Evolutionary conservation across 2,888 invertebrate genomes (phyloP).

Genomic region (Acleris holmiana): DNA sequence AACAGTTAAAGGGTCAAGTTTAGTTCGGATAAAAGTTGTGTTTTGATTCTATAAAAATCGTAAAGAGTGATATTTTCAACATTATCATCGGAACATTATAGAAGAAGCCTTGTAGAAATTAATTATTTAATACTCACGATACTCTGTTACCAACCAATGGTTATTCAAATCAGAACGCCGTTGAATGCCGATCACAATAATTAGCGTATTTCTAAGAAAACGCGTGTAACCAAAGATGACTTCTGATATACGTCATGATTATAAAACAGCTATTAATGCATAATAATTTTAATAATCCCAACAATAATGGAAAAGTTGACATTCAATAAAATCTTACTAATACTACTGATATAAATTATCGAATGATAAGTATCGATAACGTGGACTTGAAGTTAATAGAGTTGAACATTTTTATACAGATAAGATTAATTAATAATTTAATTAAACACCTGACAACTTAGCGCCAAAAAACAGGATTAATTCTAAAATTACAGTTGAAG

Average conservation of each 20-base stretch:
- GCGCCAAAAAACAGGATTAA: background rate
- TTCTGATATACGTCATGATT: conserved; percentile 14
- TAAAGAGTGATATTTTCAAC: background rate
- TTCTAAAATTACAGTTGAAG: too few relatives aligned
- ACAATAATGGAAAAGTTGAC: conserved; percentile 17
- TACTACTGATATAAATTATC: conserved; percentile 7
- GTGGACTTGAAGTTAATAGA: background rate
- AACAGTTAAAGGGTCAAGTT: too few relatives aligned
- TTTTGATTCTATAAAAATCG: background rate
- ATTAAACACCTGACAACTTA: background rate
- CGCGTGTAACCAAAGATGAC: conserved; percentile 12
- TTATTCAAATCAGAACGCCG: conserved; percentile 8
- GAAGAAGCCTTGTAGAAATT: background rate
- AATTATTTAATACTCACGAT: conserved; percentile 1
- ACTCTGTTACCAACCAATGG: conserved; percentile 16
- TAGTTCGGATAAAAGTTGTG: background rate
- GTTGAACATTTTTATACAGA: background rate
- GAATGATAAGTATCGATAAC: conserved; percentile 2
- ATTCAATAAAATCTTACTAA: conserved; percentile 4
- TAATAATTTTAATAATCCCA: background rate
- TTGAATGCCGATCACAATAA: conserved; percentile 25
- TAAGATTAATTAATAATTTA: background rate
- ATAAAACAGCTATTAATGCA: background rate
- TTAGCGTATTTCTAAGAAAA: conserved; percentile 24
- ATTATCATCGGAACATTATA: background rate